Evolutionary conservation across 2,113 vertebrate genomes (phyloP).

Genomic region (Ploceus nigricollis): DNA sequence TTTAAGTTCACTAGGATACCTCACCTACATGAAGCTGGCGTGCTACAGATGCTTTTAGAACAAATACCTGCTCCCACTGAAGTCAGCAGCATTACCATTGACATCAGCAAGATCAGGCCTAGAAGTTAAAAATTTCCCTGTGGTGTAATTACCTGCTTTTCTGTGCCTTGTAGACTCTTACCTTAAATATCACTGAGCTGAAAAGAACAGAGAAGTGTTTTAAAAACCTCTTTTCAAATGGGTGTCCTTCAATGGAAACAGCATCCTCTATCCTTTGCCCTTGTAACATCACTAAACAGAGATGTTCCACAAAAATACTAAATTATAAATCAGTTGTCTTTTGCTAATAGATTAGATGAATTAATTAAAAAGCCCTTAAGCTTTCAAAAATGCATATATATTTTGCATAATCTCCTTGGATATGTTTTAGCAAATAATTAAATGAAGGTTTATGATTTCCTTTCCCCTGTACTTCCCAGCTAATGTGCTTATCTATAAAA

Average conservation of each 20-base stretch:
- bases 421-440: neutral
- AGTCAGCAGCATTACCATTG: neutral
- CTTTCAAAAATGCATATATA: neutral
- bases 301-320: neutral
- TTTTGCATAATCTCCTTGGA: neutral
- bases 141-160: neutral
- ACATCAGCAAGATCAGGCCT: neutral
- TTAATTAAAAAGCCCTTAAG: neutral
- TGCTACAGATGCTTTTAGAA: neutral
- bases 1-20: neutral
- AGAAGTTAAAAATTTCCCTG: neutral
- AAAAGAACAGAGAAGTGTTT: neutral
- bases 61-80: neutral
- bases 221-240: neutral
- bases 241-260: neutral
- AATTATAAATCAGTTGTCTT: neutral
- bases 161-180: neutral
- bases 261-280: neutral
- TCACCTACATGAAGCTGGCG: neutral
- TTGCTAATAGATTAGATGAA: neutral
- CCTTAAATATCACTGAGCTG: neutral
- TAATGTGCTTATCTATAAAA: neutral
- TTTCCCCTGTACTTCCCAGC: neutral
- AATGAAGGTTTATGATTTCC: neutral
- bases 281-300: neutral